Evolutionary conservation across 2,888 invertebrate species (phyloP), one percentile per base, ranked within the genome.

Genomic region (Nineta flava): DNA sequence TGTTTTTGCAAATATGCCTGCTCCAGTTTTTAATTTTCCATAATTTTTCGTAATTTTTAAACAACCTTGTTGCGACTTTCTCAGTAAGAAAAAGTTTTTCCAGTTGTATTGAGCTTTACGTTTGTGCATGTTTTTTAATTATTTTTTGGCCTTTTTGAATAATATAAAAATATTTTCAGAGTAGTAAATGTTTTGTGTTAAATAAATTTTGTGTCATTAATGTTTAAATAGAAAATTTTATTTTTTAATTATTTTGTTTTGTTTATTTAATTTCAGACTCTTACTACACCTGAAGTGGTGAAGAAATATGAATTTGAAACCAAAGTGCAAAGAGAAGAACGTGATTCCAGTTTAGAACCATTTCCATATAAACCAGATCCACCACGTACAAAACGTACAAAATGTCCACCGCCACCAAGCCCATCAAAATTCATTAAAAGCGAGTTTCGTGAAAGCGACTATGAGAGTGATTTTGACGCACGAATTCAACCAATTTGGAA

Each of bases 401-500:
- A 65, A 55, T 62, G 67, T 2, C 72, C 73, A 38, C 70, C 72
- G 26, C 73, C 76, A 46, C 72, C 75, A 19, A 77, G 75, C 63
- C 80, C 81, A 50, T 77, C 77, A 19, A 80, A 75, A 65, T 83
- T 81, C 62, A 65, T 75, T 16, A 78, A 75, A 62, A 71, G 76
- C 55, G 79, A 79, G 65, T 77, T 77, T 62, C 70, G 72, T 48
- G 79, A 77, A 61, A 82, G 79, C 59, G 83, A 83, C 60, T 81
- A 81, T 59, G 81, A 81, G 65, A 83, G 81, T 59, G 82, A 83
- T 59, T 76, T 79, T 54, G 73, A 75, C 50, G 38, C 35, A 26
- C 71, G 74, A 55, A 77, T 79, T 59, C 73, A 74, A 50, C 71
- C 79, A 2, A 66, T 76, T 9, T 81, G 81, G 74, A 70, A 73